These are phyloP conservation scores for Panagrolaimus sp. DNA, from an alignment of 1,140 invertebrate species.

Conservation along the genomic window DNA sequence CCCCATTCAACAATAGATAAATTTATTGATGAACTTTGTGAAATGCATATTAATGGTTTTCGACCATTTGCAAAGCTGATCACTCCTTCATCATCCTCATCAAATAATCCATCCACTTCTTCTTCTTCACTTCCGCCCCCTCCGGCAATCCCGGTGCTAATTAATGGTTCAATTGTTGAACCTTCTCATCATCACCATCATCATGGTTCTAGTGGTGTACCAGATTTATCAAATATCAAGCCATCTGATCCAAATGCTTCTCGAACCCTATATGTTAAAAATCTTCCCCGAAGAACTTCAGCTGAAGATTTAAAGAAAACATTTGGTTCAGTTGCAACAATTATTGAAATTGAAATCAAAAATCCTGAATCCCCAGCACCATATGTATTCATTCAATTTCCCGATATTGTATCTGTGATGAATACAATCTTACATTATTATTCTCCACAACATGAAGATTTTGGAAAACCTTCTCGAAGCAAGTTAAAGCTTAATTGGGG, in stretches of 20 bases:
- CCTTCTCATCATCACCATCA: neutral
- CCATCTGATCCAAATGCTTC: neutral
- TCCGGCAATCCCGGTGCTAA: slow-evolving; percentile 3
- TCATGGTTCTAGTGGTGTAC: neutral
- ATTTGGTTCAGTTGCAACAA: slow-evolving; percentile 26
- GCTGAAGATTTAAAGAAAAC: slow-evolving; percentile 14
- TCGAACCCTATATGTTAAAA: slow-evolving; percentile 22
- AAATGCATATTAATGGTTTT: slow-evolving; percentile 6
- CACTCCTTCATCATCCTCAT: neutral
- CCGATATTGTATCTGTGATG: slow-evolving; percentile 24
- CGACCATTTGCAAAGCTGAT: neutral
- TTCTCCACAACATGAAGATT: neutral
- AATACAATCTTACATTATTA: neutral
- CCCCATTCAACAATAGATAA: neutral
- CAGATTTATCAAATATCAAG: neutral
- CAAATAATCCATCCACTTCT: neutral
- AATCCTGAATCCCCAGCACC: slow-evolving; percentile 30
- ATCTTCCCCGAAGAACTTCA: slow-evolving; percentile 16
- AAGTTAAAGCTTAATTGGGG: neutral
- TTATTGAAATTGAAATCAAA: slow-evolving; percentile 33
- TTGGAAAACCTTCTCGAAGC: neutral
- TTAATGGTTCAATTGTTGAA: slow-evolving; percentile 4
- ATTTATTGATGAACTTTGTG: neutral
- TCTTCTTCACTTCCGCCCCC: neutral
- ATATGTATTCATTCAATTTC: slow-evolving; percentile 36